Evolutionary conservation across 2,113 vertebrate species (phyloP).

Genomic region (Carlito syrichta): DNA sequence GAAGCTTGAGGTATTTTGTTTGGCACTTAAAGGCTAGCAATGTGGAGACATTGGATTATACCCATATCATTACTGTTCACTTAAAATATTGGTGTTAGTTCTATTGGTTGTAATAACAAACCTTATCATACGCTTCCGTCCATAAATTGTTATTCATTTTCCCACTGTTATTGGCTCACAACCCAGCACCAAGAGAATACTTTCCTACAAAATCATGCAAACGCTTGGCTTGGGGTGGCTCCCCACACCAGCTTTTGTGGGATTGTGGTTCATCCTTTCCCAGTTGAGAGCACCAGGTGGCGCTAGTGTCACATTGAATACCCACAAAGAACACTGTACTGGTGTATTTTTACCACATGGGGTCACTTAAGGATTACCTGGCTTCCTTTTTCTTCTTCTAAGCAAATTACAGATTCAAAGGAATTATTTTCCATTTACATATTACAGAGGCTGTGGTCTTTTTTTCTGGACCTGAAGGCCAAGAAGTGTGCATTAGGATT

Average conservation of each 20-base stretch:
- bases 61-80: not conserved
- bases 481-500: not conserved
- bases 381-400: not conserved
- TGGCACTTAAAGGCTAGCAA: not conserved
- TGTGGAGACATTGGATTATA: not conserved
- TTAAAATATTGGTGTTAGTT: not conserved
- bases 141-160: not conserved
- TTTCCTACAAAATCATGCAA: not conserved
- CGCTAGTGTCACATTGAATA: not conserved
- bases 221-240: fast-evolving
- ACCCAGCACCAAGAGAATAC: not conserved
- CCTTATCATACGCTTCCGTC: not conserved
- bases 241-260: fast-evolving
- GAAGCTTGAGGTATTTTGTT: constrained; percentile 4
- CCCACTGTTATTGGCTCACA: not conserved
- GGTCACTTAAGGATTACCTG: constrained; percentile 61
- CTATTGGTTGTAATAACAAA: not conserved
- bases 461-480: constrained; percentile 1
- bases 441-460: constrained; percentile 25
- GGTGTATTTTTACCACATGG: constrained; percentile 53
- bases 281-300: constrained; percentile 63
- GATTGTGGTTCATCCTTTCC: not conserved
- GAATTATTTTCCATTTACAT: constrained; percentile 47
- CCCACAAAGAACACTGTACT: fast-evolving
- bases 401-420: constrained; percentile 54